Evolutionary conservation across 2,888 invertebrate genomes (phyloP).

Genomic region (Cantharis lateralis): DNA sequence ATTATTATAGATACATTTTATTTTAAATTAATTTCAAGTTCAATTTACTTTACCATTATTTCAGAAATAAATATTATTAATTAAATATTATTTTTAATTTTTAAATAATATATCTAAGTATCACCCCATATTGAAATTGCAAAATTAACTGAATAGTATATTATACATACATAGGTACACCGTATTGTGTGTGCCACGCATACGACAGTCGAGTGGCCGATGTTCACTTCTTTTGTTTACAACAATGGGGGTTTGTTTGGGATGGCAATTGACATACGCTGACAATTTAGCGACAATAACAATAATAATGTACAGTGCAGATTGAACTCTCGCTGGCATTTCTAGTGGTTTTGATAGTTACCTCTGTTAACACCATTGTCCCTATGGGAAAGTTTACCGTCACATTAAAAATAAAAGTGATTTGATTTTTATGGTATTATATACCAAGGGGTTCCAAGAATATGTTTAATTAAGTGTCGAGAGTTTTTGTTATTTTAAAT

Average conservation of each 20-base stretch:
- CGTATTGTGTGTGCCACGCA: constrained; percentile 6
- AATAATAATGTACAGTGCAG: constrained; percentile 40
- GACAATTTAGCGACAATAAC: constrained; percentile 49
- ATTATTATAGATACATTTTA: too few species aligned
- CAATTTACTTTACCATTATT: neutral
- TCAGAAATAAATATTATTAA: neutral
- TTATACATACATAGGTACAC: neutral
- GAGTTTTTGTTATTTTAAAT: constrained; percentile 7
- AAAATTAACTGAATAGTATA: neutral
- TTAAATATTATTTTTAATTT: neutral
- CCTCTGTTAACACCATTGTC: constrained; percentile 33
- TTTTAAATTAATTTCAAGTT: neutral
- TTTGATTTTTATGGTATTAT: constrained; percentile 44
- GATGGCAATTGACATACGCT: constrained; percentile 56
- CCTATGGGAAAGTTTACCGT: constrained; percentile 47
- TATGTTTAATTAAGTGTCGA: constrained; percentile 42
- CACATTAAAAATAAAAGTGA: constrained; percentile 38
- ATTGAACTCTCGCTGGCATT: constrained; percentile 34
- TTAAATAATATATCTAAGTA: neutral
- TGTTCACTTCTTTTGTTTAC: constrained; percentile 54
- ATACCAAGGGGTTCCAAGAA: constrained; percentile 36
- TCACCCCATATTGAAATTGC: neutral
- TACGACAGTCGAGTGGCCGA: constrained; percentile 45
- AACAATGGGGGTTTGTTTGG: constrained; percentile 53
- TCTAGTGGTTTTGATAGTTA: constrained; percentile 20